Percentiles rank a stretch among this genome's conserved stretches.
Evolutionary conservation across 2,113 vertebrate species (phyloP).

Genomic region (Catagonus wagneri): DNA sequence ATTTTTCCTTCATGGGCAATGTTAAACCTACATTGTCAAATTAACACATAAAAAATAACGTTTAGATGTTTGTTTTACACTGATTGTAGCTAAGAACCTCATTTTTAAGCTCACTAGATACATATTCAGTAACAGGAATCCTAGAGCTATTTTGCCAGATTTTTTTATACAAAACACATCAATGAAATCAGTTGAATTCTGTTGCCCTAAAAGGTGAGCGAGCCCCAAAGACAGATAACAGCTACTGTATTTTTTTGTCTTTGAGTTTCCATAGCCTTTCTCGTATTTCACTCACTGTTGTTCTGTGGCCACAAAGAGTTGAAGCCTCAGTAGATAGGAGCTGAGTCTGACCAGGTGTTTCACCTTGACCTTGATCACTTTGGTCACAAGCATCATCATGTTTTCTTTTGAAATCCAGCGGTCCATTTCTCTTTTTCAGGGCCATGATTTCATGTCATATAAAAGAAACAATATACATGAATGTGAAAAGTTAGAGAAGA

Average conservation of each 20-base stretch:
- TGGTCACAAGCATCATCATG: neutral
- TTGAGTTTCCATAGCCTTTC: neutral
- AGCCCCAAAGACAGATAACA: neutral
- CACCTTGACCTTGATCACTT: neutral
- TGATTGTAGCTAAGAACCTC: neutral
- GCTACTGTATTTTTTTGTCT: neutral
- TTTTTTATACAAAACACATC: neutral
- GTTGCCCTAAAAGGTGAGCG: neutral
- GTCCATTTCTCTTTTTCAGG: neutral
- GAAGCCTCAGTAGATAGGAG: neutral
- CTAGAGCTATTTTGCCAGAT: neutral
- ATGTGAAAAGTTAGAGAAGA: neutral
- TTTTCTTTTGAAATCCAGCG: conserved; percentile 1
- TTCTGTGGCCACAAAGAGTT: neutral
- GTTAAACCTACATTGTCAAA: neutral
- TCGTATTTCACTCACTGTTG: neutral
- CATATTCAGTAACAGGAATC: neutral
- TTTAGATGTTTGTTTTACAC: neutral
- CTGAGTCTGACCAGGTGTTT: neutral
- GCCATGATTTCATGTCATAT: neutral
- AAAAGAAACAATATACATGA: neutral
- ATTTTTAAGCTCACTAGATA: neutral
- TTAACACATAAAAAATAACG: neutral
- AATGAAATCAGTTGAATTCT: neutral
- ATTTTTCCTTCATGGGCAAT: neutral